These are phyloP conservation scores for Hylaeus anthracinus DNA, from an alignment of 1,140 invertebrate species.

Conservation along the genomic window DNA sequence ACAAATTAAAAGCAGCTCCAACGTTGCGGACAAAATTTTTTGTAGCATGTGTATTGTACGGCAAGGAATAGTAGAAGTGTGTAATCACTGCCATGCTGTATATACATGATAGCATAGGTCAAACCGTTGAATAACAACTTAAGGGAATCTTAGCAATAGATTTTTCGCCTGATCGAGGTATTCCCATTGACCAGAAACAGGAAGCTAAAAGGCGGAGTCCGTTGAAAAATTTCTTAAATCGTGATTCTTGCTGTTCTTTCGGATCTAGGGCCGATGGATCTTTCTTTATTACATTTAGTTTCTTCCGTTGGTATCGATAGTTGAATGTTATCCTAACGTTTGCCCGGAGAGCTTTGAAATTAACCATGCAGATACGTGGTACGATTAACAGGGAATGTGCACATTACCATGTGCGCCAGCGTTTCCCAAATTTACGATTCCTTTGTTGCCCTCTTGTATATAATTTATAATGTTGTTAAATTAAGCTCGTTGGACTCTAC, in stretches of 20 bases:
- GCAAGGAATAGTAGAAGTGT: constrained; percentile 62
- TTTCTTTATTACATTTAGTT: neutral
- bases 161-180: constrained; percentile 42
- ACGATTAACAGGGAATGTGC: too few relatives aligned
- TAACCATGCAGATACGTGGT: too few relatives aligned
- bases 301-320: neutral
- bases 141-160: constrained; percentile 43
- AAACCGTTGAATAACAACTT: constrained; percentile 42
- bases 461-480: too few relatives aligned
- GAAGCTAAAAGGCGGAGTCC: neutral
- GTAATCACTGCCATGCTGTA: constrained; percentile 79
- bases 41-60: constrained; percentile 44
- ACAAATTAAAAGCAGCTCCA: neutral
- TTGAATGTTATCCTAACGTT: too few relatives aligned
- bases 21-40: constrained; percentile 11
- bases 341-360: too few relatives aligned
- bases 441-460: too few relatives aligned
- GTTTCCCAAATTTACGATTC: too few relatives aligned
- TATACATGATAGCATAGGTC: constrained; percentile 72
- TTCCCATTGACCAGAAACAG: constrained; percentile 5
- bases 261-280: neutral
- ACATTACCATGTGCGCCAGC: too few relatives aligned
- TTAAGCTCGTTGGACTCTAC: too few relatives aligned
- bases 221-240: neutral
- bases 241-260: neutral